Evolutionary conservation across 2,797 vertebrate species (phyloP).

Genomic region (Luscinia luscinia): DNA sequence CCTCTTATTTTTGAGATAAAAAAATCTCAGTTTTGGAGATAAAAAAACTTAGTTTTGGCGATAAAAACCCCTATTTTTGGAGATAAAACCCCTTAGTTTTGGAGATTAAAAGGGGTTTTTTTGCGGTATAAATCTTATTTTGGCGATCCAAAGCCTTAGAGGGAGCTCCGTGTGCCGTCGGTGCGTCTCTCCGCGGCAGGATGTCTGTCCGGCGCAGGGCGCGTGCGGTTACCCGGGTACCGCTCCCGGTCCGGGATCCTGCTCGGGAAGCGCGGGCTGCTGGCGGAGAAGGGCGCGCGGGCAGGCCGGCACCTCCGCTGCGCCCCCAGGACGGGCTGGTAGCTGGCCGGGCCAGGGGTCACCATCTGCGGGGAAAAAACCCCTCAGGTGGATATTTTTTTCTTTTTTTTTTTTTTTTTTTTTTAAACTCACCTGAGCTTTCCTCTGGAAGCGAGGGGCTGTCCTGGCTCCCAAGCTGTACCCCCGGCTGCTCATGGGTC

Average conservation of each 20-base stretch:
- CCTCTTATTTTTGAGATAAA: too few species aligned
- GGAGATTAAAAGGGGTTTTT: not conserved
- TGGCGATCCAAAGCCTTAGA: too few species aligned
- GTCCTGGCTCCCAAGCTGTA: conserved; percentile 84
- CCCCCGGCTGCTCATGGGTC: conserved; percentile 81
- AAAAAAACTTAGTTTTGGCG: too few species aligned
- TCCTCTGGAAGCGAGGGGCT: conserved; percentile 28
- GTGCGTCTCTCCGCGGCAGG: too few species aligned
- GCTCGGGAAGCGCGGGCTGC: conserved; percentile 67
- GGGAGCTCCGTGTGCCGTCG: too few species aligned
- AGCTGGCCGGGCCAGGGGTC: conserved; percentile 77
- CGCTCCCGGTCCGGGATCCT: not conserved
- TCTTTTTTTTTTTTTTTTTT: rapidly evolving
- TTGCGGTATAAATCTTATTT: too few species aligned
- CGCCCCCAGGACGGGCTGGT: conserved; percentile 70
- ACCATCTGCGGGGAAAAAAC: conserved; percentile 34
- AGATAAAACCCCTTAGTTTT: not conserved
- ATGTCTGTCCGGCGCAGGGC: too few species aligned
- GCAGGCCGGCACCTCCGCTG: conserved; percentile 49
- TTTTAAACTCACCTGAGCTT: not conserved
- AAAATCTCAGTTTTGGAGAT: too few species aligned
- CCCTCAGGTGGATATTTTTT: too few species aligned
- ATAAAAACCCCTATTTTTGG: too few species aligned
- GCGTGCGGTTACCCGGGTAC: too few species aligned
- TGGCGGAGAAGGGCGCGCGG: conserved; percentile 77